Evolutionary conservation across 2,113 vertebrate genomes (phyloP).

Genomic region (Tetraodon nigroviridis): DNA sequence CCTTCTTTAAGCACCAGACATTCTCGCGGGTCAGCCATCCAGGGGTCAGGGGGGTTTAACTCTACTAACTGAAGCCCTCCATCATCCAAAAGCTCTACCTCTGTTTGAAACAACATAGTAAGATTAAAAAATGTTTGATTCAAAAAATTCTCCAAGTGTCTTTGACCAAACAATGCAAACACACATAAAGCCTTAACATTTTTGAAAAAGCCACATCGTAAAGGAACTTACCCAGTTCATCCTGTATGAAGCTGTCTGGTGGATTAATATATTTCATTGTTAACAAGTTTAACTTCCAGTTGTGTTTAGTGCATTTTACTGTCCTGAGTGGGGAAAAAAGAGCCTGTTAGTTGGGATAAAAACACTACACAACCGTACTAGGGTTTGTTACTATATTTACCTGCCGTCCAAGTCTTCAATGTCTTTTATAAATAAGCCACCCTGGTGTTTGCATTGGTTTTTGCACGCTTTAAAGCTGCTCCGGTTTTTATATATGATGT

Average conservation of each 20-base stretch:
- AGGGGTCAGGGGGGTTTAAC: slow-evolving; percentile 75
- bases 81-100: slow-evolving; percentile 64
- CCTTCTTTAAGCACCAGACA: slow-evolving; percentile 66
- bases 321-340: slow-evolving; percentile 53
- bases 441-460: slow-evolving; percentile 81
- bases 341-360: background rate
- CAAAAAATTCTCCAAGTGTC: no score
- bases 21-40: slow-evolving; percentile 69
- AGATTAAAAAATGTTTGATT: background rate
- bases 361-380: no score
- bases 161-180: background rate
- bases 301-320: slow-evolving; percentile 80
- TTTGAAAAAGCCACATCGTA: background rate
- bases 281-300: slow-evolving; percentile 78
- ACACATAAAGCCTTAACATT: background rate
- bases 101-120: slow-evolving; percentile 38
- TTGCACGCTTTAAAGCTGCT: slow-evolving; percentile 66
- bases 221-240: slow-evolving; percentile 70
- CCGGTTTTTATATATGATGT: slow-evolving; percentile 72
- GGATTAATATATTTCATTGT: slow-evolving; percentile 80
- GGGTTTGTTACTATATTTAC: slow-evolving; percentile 36
- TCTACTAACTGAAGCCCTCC: slow-evolving; percentile 71
- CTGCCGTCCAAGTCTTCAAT: slow-evolving; percentile 75
- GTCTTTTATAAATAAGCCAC: slow-evolving; percentile 76
- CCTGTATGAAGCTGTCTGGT: slow-evolving; percentile 79